Conservation (phyloP, 2,888 invertebrate species). For the Epistrophe grossulariae region DNA sequence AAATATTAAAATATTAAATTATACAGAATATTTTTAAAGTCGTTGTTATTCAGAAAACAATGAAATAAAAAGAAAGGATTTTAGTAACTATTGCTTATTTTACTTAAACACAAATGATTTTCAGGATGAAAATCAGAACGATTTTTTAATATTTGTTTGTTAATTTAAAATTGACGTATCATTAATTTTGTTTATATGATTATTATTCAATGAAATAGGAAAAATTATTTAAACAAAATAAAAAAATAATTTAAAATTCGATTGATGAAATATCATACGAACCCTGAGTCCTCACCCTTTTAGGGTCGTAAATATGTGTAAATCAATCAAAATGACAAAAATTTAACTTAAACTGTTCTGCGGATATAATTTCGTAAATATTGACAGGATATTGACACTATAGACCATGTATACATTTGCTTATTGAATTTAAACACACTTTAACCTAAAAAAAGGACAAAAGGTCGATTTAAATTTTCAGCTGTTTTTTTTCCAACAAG, state of each 20-base stretch:
- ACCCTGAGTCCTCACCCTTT: not conserved
- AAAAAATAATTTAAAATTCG: not conserved
- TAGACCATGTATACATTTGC: constrained; percentile 23
- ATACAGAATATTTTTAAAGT: not conserved
- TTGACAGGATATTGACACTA: constrained; percentile 62
- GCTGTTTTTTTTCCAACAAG: constrained; percentile 1
- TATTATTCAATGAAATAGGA: too few relatives aligned
- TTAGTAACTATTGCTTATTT: not conserved
- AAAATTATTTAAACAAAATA: not conserved
- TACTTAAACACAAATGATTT: not conserved
- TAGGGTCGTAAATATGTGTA: not conserved
- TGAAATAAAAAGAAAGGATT: not conserved
- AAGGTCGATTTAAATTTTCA: constrained; percentile 46
- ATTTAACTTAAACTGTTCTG: not conserved
- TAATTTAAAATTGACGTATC: not conserved
- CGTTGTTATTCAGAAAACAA: not conserved
- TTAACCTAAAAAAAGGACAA: constrained; percentile 26
- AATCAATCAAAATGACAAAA: not conserved
- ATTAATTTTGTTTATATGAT: not conserved
- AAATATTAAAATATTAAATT: constrained; percentile 42
- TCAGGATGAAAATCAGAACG: not conserved
- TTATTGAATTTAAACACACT: constrained; percentile 37
- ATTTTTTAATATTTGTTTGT: not conserved
- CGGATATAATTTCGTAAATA: constrained; percentile 59
- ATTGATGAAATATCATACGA: not conserved